Conservation (phyloP, 2,797 vertebrate species). For the Sarcophilus harrisii region DNA sequence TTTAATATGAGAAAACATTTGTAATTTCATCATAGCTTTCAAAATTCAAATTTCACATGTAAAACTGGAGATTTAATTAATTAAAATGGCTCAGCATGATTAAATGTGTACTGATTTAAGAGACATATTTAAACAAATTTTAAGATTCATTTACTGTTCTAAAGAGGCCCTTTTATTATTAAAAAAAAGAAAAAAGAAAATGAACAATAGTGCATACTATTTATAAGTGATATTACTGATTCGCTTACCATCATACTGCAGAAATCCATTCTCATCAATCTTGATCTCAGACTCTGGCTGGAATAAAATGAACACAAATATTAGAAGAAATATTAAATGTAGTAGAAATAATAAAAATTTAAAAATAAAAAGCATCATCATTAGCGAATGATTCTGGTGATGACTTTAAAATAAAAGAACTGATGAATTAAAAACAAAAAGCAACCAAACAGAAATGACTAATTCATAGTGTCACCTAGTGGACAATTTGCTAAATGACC, state of each 20-base stretch:
- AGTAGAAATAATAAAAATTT: slow-evolving; percentile 39
- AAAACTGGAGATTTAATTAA: slow-evolving; percentile 34
- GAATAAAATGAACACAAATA: slow-evolving; percentile 63
- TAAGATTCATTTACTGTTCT: slow-evolving; percentile 19
- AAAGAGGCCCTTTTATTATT: not conserved
- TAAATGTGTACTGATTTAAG: slow-evolving; percentile 22
- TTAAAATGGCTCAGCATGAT: slow-evolving; percentile 32
- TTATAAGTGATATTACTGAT: slow-evolving; percentile 9
- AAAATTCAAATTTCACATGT: slow-evolving; percentile 39
- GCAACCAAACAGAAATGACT: not conserved
- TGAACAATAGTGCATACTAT: not conserved
- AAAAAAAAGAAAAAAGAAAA: slow-evolving; percentile 50
- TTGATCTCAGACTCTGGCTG: slow-evolving; percentile 91
- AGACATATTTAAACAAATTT: slow-evolving; percentile 45
- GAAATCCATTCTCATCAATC: slow-evolving; percentile 92
- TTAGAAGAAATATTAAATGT: slow-evolving; percentile 34
- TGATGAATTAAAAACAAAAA: not conserved
- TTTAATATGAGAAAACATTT: not conserved
- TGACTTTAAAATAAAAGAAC: not conserved
- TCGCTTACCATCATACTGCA: slow-evolving; percentile 94
- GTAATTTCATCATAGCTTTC: not conserved
- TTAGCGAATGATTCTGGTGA: slow-evolving; percentile 31
- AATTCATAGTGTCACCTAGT: slow-evolving; percentile 57
- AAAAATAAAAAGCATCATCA: slow-evolving; percentile 14
- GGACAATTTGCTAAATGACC: slow-evolving; percentile 14